Evolutionary conservation across 2,888 invertebrate genomes (phyloP), one percentile per base, ranked within the genome.

Genomic region (Lycia hirtaria): DNA sequence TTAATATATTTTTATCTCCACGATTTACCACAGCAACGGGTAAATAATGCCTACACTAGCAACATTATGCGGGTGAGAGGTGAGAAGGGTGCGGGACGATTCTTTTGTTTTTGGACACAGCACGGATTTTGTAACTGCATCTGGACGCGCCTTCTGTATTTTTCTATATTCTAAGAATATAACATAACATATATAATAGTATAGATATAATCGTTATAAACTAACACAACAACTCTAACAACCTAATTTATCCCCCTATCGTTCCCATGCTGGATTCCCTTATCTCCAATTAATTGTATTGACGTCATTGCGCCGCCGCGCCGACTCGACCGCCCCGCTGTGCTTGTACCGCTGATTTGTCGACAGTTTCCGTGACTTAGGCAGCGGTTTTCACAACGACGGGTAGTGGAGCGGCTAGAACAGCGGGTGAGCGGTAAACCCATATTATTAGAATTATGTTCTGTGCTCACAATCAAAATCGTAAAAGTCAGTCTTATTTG

Each of bases 271-370:
- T 49, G 44, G 38, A 47, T 52, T 56, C 47, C 41, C 53, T 64
- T 58, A 64, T 60, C 64, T 47, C n/a, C 19, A 35, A 17, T 22
- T 54, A 53, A 32, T 51, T 50, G 48, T 22, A 58, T 64, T 64
- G 60, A 60, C 63, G 63, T 63, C 60, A 63, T 24, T 32, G 47
- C 40, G 19, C 38, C 3, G 4, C 24, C 17, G 24, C 17, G 24
- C 24, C 24, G 15, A 20, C n/a, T n/a, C 26, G 41, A 26, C 9
- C 26, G 17, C 26, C 12, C 26, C 17, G 26, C 26, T 15, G 26
- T 17, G 26, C 26, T 40, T 47, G 32, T 53, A 53, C 53, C 49
- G 49, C 43, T 47, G 38, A 38, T 53, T 41, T 50, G 33, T 43
- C 24, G 30, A 1, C 24, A 15, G 20, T 30, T 52, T 35, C n/a